These are phyloP conservation scores for Irena cyanogastra DNA, from an alignment of 2,113 vertebrate species.

Conservation along the genomic window DNA sequence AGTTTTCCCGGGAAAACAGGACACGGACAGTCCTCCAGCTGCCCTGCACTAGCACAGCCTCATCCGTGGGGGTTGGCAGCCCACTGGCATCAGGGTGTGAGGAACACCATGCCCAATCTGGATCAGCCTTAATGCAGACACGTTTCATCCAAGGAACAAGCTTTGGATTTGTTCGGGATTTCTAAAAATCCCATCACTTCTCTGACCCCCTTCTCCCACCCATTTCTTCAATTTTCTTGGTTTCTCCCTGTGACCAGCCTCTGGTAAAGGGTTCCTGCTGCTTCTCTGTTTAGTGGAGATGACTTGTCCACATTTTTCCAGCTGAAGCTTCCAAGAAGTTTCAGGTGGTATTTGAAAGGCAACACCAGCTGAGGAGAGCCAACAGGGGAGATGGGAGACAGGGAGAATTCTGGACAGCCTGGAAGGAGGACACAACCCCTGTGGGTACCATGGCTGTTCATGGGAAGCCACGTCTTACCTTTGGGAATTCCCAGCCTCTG, in stretches of 20 bases:
- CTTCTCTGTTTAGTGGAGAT: background rate
- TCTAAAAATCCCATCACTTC: background rate
- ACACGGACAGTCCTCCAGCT: background rate
- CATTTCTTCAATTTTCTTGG: background rate
- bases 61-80: accelerated
- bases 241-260: background rate
- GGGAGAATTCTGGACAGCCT: background rate
- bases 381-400: background rate
- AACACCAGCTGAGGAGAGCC: background rate
- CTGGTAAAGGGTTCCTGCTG: background rate
- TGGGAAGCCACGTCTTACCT: constrained; percentile 70
- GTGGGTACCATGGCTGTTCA: accelerated
- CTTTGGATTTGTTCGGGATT: background rate
- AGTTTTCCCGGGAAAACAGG: background rate
- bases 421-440: background rate
- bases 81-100: background rate
- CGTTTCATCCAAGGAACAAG: background rate
- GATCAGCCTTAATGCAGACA: accelerated
- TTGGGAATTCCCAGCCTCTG: constrained; percentile 94
- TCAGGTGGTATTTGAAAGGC: background rate
- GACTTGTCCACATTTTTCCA: background rate
- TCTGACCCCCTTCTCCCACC: background rate
- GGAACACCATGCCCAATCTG: background rate
- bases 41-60: background rate
- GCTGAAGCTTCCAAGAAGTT: background rate